Base-by-base conservation (phyloP, 2,888 invertebrate genomes). In the Sepiola atlantica region DNA sequence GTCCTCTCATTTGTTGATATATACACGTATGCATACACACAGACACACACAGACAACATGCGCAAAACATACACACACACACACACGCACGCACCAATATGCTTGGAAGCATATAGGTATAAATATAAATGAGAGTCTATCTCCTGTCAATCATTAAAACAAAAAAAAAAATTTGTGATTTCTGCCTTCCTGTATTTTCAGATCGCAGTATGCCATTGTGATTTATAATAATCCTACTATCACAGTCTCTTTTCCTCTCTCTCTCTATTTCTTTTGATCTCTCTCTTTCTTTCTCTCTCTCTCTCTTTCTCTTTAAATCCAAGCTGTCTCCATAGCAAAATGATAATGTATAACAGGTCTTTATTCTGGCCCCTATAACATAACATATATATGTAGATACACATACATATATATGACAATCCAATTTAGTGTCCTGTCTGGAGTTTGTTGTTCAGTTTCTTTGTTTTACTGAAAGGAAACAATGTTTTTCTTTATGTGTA, bases 341-440 rank as follows among this genome's bases (percentile, higher is more conserved):
- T 77, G n/a, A 77, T 77, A 77, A 77, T n/a, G n/a, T 32, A 77
- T 77, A 77, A 77, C 77, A 77, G 77, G 77, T 77, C 18, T 77
- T 77, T 77, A 77, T 77, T 77, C 77, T 77, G 77, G 77, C 77
- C 77, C 77, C 77, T 77, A 77, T n/a, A 77, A 77, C n/a, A 77
- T 77, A 77, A 77, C 77, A 77, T 77, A 77, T 77, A 77, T 77
- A 77, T 77, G 77, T n/a, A n/a, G 77, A 77, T 77, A 77, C 10
- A 61, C 61, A 77, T 77, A n/a, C 77, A 77, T 77, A 77, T n/a
- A 77, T 77, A 77, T 77, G 77, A 77, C 77, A 77, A 77, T 77
- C 77, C 77, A 77, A 77, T 77, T 77, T n/a, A 77, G n/a, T 77
- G 77, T 77, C 77, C n/a, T 14, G 77, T 77, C 77, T 77, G 77